These are phyloP conservation scores for Lissonota sp. DNA, from an alignment of 2,888 invertebrate genomes.

Conservation along the genomic window DNA sequence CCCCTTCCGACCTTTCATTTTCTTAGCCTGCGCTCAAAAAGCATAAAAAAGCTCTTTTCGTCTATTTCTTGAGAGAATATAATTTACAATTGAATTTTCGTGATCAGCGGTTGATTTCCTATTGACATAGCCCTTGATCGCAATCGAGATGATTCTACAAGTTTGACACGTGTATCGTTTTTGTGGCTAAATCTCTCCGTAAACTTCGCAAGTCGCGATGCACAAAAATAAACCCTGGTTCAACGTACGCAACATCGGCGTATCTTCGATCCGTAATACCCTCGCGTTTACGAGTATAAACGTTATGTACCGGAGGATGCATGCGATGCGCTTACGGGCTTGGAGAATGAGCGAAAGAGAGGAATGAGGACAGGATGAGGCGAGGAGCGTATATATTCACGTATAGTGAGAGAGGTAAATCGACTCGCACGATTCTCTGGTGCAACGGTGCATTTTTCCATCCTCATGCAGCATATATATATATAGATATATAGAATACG, in stretches of 20 bases:
- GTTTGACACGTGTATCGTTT: too few species aligned
- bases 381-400: not conserved
- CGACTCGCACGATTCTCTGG: slow-evolving; percentile 35
- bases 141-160: too few species aligned
- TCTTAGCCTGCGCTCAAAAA: too few species aligned
- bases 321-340: slow-evolving; percentile 25
- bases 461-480: slow-evolving; percentile 46
- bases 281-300: slow-evolving; percentile 74
- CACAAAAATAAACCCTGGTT: slow-evolving; percentile 25
- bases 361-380: not conserved
- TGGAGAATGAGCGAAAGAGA: too few species aligned
- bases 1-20: too few species aligned
- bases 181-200: slow-evolving; percentile 2
- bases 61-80: too few species aligned
- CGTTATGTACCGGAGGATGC: slow-evolving; percentile 64
- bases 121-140: too few species aligned
- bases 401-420: slow-evolving; percentile 23
- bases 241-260: slow-evolving; percentile 66
- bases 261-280: slow-evolving; percentile 77
- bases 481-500: slow-evolving; percentile 1
- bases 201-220: not conserved
- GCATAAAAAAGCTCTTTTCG: too few species aligned
- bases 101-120: too few species aligned
- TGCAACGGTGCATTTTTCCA: slow-evolving; percentile 40
- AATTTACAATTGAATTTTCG: too few species aligned